Evolutionary conservation across 2,113 vertebrate species (phyloP).

Genomic region (Bos javanicus): DNA sequence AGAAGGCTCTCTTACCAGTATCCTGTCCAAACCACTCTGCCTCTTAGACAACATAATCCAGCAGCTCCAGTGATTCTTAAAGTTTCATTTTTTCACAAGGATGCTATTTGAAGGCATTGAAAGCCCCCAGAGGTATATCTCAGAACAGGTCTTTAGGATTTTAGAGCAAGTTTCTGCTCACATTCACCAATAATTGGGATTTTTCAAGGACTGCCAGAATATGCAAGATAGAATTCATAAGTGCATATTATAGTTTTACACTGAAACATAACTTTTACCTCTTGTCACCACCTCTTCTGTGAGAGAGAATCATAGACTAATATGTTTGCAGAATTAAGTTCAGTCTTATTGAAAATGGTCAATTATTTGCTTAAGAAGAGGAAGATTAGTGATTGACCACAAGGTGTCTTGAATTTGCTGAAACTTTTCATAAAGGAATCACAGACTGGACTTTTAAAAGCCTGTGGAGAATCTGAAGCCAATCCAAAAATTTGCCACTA

Average conservation of each 20-base stretch:
- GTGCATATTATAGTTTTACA: neutral
- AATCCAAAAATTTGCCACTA: neutral
- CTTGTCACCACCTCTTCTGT: neutral
- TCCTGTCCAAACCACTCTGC: neutral
- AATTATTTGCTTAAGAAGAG: neutral
- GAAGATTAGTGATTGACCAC: neutral
- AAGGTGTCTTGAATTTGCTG: neutral
- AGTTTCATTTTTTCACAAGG: neutral
- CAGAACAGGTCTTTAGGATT: neutral
- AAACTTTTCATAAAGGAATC: neutral
- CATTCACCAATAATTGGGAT: neutral
- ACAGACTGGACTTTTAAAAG: neutral
- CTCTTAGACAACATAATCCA: neutral
- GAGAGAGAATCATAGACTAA: neutral
- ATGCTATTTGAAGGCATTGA: neutral
- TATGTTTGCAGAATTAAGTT: neutral
- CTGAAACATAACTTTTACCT: neutral
- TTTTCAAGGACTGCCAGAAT: neutral
- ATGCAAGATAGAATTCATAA: too few species aligned
- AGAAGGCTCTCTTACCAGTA: neutral
- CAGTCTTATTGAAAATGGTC: neutral
- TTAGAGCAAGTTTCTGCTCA: neutral
- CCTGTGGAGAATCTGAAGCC: neutral
- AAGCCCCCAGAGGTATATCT: neutral
- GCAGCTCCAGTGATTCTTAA: neutral